These are phyloP conservation scores for Synergus japonicus DNA, from an alignment of 2,888 invertebrate species.

Conservation along the genomic window DNA sequence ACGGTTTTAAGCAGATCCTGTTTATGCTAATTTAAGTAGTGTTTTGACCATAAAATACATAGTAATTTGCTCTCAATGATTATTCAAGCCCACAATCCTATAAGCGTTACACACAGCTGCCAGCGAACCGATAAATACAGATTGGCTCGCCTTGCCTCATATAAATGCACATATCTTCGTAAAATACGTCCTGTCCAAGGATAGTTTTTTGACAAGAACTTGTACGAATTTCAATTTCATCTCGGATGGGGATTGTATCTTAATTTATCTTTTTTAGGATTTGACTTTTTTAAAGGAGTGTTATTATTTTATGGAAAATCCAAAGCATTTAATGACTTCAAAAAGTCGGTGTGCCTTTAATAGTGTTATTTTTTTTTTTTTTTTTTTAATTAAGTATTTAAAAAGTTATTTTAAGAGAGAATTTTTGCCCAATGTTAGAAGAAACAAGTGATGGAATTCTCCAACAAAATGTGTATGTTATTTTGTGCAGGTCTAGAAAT, in stretches of 20 bases:
- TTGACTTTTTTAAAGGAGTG: no score
- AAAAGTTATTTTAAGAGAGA: no score
- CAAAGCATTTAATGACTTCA: no score
- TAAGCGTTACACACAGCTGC: constrained; percentile 28
- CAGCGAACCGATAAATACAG: constrained; percentile 33
- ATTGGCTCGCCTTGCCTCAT: constrained; percentile 38
- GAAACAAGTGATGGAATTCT: not conserved
- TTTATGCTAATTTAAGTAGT: constrained; percentile 37
- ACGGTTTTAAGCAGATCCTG: constrained; percentile 8
- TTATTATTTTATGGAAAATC: no score
- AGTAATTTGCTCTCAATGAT: constrained; percentile 36
- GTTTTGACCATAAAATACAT: constrained; percentile 20
- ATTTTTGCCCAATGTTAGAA: not conserved
- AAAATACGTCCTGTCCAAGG: constrained; percentile 9
- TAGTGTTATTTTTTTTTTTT: no score
- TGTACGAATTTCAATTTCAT: not conserved
- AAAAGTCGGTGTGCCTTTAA: no score
- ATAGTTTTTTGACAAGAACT: not conserved
- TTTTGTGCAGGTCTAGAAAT: constrained; percentile 84
- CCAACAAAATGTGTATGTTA: not conserved
- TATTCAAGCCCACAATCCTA: constrained; percentile 34
- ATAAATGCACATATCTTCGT: constrained; percentile 35
- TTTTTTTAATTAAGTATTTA: no score
- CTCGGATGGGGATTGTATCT: not conserved
- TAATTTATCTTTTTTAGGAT: not conserved